Base-by-base conservation (phyloP, 2,113 vertebrate species). In the Ptilonorhynchus violaceus region DNA sequence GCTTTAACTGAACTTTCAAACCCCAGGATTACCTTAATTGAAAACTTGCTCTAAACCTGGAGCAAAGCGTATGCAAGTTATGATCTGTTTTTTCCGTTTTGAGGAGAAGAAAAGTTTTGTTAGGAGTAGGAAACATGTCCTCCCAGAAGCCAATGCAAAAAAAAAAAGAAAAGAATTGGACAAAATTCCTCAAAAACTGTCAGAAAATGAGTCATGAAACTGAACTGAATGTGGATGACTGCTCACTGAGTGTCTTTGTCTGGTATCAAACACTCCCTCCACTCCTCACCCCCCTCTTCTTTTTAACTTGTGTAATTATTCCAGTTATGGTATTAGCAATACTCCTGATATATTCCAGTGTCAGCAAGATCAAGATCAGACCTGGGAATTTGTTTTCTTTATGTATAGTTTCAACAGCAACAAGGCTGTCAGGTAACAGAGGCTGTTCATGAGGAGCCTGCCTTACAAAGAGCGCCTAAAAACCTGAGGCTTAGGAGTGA, bases 41-140 rank as follows among this genome's bases (percentile, higher is more conserved):
- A 97, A 50, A 56, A 59, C 53, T 93, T 78, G 24, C 52, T 53
- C 37, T 90, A 84, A 92, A 63, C 35, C 15, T 27, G 68, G 86
- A 89, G 55, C 75, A 94, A 85, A 55, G 12, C 17, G 15, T 47
- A 8, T 64, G 27, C 21, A 68, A 68, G 15, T 13, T 70, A 58
- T 89, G 95, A 96, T 70, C 79, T 80, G 52, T 7, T 91, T 87
- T 95, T 96, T 72, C 49, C 22, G 10, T 84, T 94, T 89, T 47
- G 93, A 92, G 80, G 90, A 86, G 47, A 11, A 42, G 77, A 93
- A 88, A 88, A 2, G 18, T 93, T 93, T 95, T 96, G 66, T 69
- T 91, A 84, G 20, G 24, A 58, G 76, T 79, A 83, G 75, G 63
- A 95, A 92, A 85, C 42, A 83, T 66, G 80, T 73, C 77, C 63